A percentile compares a stretch with the other conserved stretches of the same genome.
Conservation (phyloP, 2,888 invertebrate genomes). For the Hydroisotoma schaefferi region DNA sequence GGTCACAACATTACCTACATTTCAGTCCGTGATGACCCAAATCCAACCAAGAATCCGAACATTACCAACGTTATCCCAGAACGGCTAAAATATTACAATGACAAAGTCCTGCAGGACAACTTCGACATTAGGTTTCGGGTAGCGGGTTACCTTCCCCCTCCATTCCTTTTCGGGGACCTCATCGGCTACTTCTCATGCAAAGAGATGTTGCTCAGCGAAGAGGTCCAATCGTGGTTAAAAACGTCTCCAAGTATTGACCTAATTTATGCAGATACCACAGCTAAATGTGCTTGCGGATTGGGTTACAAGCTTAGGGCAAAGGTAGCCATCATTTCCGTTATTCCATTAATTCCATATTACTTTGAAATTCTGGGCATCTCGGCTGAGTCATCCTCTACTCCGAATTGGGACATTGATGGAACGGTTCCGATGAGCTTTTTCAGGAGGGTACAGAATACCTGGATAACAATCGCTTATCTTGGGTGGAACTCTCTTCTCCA, state of each 20-base stretch:
- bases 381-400: not conserved
- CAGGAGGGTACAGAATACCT: too few species aligned
- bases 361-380: not conserved
- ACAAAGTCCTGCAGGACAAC: too few species aligned
- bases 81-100: not conserved
- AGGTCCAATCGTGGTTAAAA: not conserved
- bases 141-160: too few species aligned
- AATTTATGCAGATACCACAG: not conserved
- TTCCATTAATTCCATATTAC: not conserved
- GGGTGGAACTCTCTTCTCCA: too few species aligned
- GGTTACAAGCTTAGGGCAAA: not conserved
- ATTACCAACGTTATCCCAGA: not conserved
- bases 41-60: not conserved
- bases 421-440: not conserved
- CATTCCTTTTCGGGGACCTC: too few species aligned
- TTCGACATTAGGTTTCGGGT: too few species aligned
- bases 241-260: not conserved
- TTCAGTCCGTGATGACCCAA: not conserved
- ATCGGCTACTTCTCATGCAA: too few species aligned
- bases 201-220: not conserved
- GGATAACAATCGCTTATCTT: too few species aligned
- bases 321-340: not conserved
- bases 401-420: not conserved
- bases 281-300: not conserved
- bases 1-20: not conserved